phyloP scores from a whole-genome alignment of 2,113 vertebrate genomes.

The Puffinus mauretanicus region DNA sequence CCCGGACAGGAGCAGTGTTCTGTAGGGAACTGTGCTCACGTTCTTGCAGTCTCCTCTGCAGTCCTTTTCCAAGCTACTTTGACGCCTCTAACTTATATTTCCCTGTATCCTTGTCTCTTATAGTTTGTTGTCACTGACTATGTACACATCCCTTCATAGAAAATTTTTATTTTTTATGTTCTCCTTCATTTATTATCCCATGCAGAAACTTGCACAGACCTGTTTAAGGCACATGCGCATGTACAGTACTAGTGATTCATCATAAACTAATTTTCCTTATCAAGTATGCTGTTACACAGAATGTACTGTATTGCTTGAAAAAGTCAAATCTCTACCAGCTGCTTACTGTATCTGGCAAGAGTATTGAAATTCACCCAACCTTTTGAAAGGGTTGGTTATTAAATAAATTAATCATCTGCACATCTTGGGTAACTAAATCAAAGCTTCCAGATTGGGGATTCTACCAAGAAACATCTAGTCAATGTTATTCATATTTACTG shows the following conservation, averaged over 20 bases:
- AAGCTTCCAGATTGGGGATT: neutral
- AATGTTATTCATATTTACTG: neutral
- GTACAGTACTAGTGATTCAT: neutral
- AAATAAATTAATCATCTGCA: neutral
- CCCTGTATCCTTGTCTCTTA: neutral
- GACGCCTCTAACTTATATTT: neutral
- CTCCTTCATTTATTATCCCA: neutral
- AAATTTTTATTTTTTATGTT: neutral
- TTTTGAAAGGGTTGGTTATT: neutral
- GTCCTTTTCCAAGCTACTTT: neutral
- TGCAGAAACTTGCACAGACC: neutral
- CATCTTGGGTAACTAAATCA: neutral
- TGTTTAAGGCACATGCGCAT: neutral
- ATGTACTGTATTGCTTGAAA: neutral
- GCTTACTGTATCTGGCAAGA: neutral
- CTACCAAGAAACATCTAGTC: neutral
- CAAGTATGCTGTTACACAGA: neutral
- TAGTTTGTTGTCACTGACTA: neutral
- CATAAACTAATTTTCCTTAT: neutral
- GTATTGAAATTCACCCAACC: neutral
- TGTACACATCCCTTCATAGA: rapidly evolving
- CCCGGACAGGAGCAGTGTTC: neutral
- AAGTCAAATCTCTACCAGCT: neutral
- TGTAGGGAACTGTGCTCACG: neutral
- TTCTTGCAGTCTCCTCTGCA: neutral